Conservation (phyloP, 2,888 invertebrate genomes). For the Lysandra coridon region DNA sequence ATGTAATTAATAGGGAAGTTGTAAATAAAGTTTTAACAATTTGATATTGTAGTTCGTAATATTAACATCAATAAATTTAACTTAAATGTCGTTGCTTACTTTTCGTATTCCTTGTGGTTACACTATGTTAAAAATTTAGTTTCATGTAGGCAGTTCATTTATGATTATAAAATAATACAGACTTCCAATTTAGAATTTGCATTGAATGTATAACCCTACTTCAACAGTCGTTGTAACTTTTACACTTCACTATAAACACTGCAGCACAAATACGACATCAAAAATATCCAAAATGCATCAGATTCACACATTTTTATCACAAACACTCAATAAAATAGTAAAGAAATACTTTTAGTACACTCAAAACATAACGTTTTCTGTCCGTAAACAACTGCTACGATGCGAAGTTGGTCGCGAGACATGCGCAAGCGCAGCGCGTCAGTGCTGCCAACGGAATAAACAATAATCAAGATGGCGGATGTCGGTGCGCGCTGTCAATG, state of each 20-base stretch:
- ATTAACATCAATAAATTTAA: background rate
- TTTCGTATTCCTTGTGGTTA: background rate
- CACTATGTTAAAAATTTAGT: background rate
- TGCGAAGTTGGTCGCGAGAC: slow-evolving; percentile 17
- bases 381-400: slow-evolving; percentile 22
- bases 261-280: background rate
- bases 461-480: slow-evolving; percentile 12
- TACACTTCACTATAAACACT: background rate
- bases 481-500: background rate
- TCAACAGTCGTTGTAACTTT: slow-evolving; percentile 22
- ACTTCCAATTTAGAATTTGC: background rate
- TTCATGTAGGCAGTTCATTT: background rate
- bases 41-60: background rate
- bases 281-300: slow-evolving; percentile 19
- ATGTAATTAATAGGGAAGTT: background rate
- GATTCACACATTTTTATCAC: slow-evolving; percentile 15
- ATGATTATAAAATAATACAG: background rate
- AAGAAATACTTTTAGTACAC: background rate
- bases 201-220: slow-evolving; percentile 31
- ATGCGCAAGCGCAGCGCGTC: slow-evolving; percentile 21
- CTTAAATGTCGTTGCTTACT: background rate
- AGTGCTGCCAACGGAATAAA: slow-evolving; percentile 19
- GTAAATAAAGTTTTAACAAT: background rate
- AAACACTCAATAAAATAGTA: background rate
- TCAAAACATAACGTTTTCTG: slow-evolving; percentile 30